phyloP scores from a whole-genome alignment of 2,113 vertebrate species.

The Hylia prasina region DNA sequence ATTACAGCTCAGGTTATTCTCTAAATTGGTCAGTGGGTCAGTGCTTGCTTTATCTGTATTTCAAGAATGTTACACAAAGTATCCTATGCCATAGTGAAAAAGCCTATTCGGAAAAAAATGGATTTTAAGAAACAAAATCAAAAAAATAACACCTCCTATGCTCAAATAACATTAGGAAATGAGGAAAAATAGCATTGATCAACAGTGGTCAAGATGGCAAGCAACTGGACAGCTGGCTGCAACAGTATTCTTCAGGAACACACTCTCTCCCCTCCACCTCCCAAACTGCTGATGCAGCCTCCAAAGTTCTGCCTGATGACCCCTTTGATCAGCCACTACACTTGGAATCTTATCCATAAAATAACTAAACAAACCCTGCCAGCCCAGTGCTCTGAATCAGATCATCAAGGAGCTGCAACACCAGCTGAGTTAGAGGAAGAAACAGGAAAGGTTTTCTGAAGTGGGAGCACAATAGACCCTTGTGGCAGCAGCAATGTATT shows the following conservation, averaged over 20 bases:
- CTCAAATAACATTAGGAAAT: neutral
- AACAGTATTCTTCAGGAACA: neutral
- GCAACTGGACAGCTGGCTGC: neutral
- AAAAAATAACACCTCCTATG: neutral
- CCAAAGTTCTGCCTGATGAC: fast-evolving
- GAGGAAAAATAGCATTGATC: neutral
- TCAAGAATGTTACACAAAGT: neutral
- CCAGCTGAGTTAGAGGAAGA: neutral
- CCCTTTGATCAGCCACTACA: neutral
- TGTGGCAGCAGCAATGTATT: neutral
- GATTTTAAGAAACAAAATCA: neutral
- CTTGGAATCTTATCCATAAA: neutral
- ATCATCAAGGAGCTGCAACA: neutral
- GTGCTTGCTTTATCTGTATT: neutral
- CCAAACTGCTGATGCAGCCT: neutral
- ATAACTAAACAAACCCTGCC: neutral
- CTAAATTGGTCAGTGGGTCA: neutral
- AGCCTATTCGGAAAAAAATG: fast-evolving
- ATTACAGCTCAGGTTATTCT: neutral
- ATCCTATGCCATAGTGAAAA: neutral
- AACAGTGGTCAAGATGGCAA: fast-evolving
- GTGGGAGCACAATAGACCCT: neutral
- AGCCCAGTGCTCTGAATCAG: neutral
- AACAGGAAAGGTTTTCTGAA: neutral
- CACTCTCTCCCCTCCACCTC: neutral